A percentile compares a stretch with the other conserved stretches of the same genome.
Conservation (phyloP, 2,888 invertebrate genomes). For the Mimumesa dahlbomi region DNA sequence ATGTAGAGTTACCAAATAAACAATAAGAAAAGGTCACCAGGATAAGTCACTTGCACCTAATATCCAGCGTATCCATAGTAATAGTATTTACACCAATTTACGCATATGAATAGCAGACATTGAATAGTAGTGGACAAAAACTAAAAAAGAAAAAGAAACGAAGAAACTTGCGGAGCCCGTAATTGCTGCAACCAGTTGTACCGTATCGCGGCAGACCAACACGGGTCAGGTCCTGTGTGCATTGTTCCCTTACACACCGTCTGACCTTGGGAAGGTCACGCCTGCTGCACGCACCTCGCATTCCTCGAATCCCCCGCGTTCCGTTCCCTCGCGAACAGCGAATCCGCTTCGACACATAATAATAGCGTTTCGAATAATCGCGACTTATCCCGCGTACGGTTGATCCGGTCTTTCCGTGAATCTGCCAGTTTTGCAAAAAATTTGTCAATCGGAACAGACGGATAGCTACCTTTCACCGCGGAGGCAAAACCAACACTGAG, state of each 20-base stretch:
- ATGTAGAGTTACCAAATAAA: too few species aligned
- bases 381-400: conserved; percentile 13
- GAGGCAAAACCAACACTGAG: too few species aligned
- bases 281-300: conserved; percentile 65
- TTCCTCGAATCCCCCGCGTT: conserved; percentile 54
- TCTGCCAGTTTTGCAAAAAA: too few species aligned
- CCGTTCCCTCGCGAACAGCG: conserved; percentile 40
- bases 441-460: too few species aligned
- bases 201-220: conserved; percentile 37
- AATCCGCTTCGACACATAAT: conserved; percentile 35
- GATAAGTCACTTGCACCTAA: too few species aligned
- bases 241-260: conserved; percentile 70
- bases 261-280: conserved; percentile 77
- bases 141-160: not conserved
- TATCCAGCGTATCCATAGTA: not conserved
- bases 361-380: too few species aligned
- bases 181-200: conserved; percentile 36
- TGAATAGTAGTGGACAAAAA: not conserved
- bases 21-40: too few species aligned
- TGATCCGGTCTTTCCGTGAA: not conserved
- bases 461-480: too few species aligned
- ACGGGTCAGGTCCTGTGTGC: conserved; percentile 59
- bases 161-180: conserved; percentile 11
- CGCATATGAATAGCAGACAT: not conserved
- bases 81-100: not conserved